Percentiles rank a stretch among this genome's conserved stretches.
These are phyloP conservation scores for Cotesia glomerata DNA, from an alignment of 1,140 invertebrate genomes.

Conservation along the genomic window DNA sequence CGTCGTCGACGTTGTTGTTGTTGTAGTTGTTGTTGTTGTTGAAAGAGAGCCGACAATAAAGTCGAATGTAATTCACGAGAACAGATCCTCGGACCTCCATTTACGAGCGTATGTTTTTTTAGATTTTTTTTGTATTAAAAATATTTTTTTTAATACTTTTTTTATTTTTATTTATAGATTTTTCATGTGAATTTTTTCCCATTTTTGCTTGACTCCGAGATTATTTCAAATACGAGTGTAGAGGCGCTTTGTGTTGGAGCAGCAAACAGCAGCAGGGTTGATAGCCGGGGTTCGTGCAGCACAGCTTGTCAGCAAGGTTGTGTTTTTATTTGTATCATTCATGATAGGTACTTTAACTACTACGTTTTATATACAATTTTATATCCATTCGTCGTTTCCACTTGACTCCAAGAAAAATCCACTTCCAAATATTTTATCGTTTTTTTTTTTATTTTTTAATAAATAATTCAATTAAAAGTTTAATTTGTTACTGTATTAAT, in stretches of 20 bases:
- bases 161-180: constrained; percentile 29
- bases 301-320: constrained; percentile 65
- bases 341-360: constrained; percentile 51
- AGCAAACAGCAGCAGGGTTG: constrained; percentile 64
- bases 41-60: not conserved
- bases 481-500: too few relatives aligned
- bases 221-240: constrained; percentile 50
- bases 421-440: not conserved
- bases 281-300: constrained; percentile 63
- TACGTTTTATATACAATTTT: constrained; percentile 40
- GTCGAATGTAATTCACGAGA: constrained; percentile 20
- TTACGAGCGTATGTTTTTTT: not conserved
- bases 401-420: constrained; percentile 2
- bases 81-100: not conserved
- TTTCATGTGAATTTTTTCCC: constrained; percentile 10
- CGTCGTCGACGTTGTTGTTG: not conserved
- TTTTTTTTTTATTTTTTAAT: not conserved
- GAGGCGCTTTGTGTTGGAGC: constrained; percentile 57
- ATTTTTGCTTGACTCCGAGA: constrained; percentile 30
- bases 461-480: not conserved
- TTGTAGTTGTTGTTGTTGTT: too few relatives aligned
- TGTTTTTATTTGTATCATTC: constrained; percentile 56
- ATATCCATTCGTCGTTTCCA: constrained; percentile 18
- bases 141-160: constrained; percentile 14
- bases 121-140: not conserved